Percentiles rank a stretch among this genome's conserved stretches.
phyloP scores from a whole-genome alignment of 2,113 vertebrate species.

The Pagrus major region DNA sequence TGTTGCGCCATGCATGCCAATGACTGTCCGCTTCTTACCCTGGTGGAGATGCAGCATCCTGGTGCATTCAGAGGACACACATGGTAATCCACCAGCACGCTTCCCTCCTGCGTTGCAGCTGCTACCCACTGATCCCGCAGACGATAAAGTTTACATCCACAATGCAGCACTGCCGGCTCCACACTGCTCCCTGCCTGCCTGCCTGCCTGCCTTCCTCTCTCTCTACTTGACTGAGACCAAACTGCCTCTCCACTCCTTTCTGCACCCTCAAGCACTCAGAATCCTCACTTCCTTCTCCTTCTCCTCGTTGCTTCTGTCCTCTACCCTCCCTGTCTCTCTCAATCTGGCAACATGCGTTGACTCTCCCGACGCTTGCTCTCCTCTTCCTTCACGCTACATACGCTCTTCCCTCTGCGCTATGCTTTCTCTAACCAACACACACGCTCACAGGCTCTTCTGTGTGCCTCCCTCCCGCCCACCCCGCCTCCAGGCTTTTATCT shows the following conservation, averaged over 20 bases:
- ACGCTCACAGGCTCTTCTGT: slow-evolving; percentile 48
- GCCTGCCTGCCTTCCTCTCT: slow-evolving; percentile 12
- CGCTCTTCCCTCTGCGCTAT: slow-evolving; percentile 57
- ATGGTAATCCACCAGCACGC: slow-evolving; percentile 70
- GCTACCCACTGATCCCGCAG: slow-evolving; percentile 64
- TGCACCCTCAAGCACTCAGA: slow-evolving; percentile 6
- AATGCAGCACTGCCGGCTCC: slow-evolving; percentile 56
- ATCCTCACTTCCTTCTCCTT: background rate
- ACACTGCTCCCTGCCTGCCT: slow-evolving; percentile 19
- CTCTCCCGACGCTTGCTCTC: slow-evolving; percentile 60
- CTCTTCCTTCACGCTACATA: slow-evolving; percentile 43
- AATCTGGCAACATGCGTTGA: slow-evolving; percentile 58
- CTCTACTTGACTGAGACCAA: slow-evolving; percentile 27
- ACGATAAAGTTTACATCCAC: slow-evolving; percentile 88
- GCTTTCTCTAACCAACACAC: slow-evolving; percentile 56
- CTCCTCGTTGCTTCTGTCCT: slow-evolving; percentile 24
- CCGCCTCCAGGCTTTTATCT: slow-evolving; percentile 67
- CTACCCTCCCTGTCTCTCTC: slow-evolving; percentile 49
- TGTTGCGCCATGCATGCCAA: background rate
- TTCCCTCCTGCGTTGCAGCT: slow-evolving; percentile 65
- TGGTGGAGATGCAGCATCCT: slow-evolving; percentile 82
- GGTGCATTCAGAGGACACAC: slow-evolving; percentile 79
- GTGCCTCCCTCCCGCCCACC: slow-evolving; percentile 47
- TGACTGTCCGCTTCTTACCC: slow-evolving; percentile 81
- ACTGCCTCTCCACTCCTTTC: slow-evolving; percentile 34